Evolutionary conservation across 2,797 vertebrate species (phyloP), one percentile per base, ranked within the genome.

Genomic region (Sciurus carolinensis): DNA sequence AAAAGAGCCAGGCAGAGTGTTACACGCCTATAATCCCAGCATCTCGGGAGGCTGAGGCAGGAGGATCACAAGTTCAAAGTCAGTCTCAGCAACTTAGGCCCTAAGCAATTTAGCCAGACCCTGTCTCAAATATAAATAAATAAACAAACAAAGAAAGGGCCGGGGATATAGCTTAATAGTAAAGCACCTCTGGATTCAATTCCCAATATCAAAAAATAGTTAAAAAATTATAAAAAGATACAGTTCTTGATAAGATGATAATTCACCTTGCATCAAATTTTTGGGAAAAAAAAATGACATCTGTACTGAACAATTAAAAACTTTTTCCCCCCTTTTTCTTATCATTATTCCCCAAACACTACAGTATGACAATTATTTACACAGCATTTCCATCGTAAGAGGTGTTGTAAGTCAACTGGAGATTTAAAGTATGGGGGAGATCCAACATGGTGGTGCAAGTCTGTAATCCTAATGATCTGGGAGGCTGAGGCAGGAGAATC

Each of bases 401-500:
- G 13, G 57, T 24, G 10, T 47, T 59, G 17, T 62, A 72, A 64
- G 11, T 33, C 64, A 66, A 62, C 10, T n/a, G 72, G 79, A 64
- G 52, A 24, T n/a, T 73, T 59, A 10, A 13, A n/a, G 17, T 30
- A 39, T 42, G 30, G 4, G 4, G 80, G 47, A 66, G 28, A 11
- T 22, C 12, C 5, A 12, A 4, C 2, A 4, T 26, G 24, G 28
- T 66, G 64, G 64, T 13, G 4, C 4, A 7, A 1, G 30, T 1
- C 5, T 66, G 30, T 66, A 33, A 33, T 30, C 13, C 4, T 30
- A 66, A 30, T 33, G 59, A 33, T 33, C 33, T 33, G 5, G 64
- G 66, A 67, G 66, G 66, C 66, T n/a, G 33, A 67, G 30, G 33
- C 33, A 67, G 66, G 66, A 67, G 33, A 14, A 67, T 18, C 6